Conservation (phyloP, 1,140 invertebrate species). For the Diorhabda carinulata region DNA sequence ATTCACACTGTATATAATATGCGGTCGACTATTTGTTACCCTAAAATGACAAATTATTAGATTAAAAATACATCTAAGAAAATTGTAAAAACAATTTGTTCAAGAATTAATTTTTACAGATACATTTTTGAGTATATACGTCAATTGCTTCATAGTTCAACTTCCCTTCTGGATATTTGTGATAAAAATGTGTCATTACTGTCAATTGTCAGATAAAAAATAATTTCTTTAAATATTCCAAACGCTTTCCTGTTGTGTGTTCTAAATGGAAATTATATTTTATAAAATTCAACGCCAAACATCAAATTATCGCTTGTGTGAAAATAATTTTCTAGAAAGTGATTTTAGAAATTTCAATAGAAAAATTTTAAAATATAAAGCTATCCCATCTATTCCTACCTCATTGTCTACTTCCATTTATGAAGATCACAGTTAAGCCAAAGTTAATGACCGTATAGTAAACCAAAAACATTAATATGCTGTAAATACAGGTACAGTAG, state of each 20-base stretch:
- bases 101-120: not conserved
- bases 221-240: not conserved
- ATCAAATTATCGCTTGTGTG: no score
- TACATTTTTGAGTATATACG: not conserved
- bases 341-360: no score
- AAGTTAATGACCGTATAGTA: no score
- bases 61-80: slow-evolving; percentile 8
- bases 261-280: not conserved
- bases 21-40: slow-evolving; percentile 33
- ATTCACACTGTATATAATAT: slow-evolving; percentile 35
- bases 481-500: no score
- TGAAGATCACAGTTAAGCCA: no score
- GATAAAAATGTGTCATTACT: not conserved
- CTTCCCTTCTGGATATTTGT: not conserved
- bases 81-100: not conserved
- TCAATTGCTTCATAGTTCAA: not conserved
- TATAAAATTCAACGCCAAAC: no score
- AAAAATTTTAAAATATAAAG: no score
- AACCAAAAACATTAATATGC: no score
- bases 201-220: not conserved
- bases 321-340: no score
- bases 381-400: no score
- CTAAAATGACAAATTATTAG: slow-evolving; percentile 28
- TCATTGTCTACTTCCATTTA: no score
- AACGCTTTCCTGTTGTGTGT: not conserved